Evolutionary conservation across 2,113 vertebrate genomes (phyloP).

Genomic region (Urocynchramus pylzowi): DNA sequence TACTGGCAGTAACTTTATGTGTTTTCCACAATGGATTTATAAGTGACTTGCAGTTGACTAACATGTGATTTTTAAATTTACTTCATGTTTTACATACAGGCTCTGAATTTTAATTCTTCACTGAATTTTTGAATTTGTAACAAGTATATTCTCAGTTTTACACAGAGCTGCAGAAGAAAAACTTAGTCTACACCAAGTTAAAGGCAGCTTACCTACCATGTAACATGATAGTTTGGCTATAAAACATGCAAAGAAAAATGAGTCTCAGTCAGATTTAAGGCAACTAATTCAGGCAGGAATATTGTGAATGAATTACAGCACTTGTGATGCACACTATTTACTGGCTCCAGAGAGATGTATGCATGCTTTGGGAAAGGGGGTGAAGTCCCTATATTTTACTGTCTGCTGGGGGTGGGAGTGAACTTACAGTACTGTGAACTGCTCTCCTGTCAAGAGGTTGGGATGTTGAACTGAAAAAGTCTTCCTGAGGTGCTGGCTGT

Average conservation of each 20-base stretch:
- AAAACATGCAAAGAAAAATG: background rate
- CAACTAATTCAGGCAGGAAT: background rate
- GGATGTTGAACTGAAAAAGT: background rate
- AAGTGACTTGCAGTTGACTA: background rate
- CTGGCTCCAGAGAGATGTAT: rapidly evolving
- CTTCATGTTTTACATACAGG: background rate
- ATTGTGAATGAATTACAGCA: background rate
- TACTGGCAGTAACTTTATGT: background rate
- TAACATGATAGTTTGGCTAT: background rate
- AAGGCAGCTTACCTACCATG: background rate
- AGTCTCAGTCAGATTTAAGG: background rate
- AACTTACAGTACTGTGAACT: rapidly evolving
- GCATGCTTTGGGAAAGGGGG: background rate
- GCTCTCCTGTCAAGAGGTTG: background rate
- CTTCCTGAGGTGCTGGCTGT: background rate
- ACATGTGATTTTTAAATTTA: background rate
- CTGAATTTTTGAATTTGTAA: background rate
- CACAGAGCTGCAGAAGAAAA: background rate
- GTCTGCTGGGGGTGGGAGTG: rapidly evolving
- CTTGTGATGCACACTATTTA: background rate
- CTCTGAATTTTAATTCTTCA: background rate
- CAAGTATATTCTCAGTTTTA: background rate
- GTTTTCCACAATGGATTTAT: background rate
- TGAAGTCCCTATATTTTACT: background rate
- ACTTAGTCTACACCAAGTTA: background rate